Conservation (phyloP, 2,113 vertebrate genomes). For the Ginglymostoma cirratum region DNA sequence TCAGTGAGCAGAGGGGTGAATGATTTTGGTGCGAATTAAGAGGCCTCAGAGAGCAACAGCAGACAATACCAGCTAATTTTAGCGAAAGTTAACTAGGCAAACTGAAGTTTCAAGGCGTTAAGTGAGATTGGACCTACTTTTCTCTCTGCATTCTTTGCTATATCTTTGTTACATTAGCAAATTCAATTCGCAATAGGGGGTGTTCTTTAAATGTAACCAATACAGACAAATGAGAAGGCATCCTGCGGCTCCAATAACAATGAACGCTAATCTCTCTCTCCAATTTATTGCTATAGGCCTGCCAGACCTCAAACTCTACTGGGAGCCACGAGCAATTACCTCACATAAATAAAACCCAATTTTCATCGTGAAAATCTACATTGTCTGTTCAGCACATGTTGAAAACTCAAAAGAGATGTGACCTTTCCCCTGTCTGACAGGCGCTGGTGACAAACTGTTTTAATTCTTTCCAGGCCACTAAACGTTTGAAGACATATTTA, state of each 20-base stretch:
- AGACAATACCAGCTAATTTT: not conserved
- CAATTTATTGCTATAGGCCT: conserved; percentile 11
- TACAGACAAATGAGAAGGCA: conserved; percentile 23
- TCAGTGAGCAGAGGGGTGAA: not conserved
- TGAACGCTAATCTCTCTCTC: conserved; percentile 11
- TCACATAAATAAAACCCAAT: conserved; percentile 30
- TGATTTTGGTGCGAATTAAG: not conserved
- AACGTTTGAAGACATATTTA: not conserved
- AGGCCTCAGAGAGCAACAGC: not conserved
- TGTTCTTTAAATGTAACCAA: conserved; percentile 13
- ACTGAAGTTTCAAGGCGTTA: not conserved
- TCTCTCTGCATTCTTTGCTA: not conserved
- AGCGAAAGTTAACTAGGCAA: not conserved
- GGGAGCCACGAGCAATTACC: conserved; percentile 21
- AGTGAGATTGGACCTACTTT: not conserved
- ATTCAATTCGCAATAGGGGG: conserved; percentile 25
- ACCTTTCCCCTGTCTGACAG: conserved; percentile 26
- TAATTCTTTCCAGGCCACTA: conserved; percentile 16
- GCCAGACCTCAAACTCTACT: conserved; percentile 26
- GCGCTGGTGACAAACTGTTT: conserved; percentile 16
- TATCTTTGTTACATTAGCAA: not conserved
- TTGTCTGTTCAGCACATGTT: conserved; percentile 17
- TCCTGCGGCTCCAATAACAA: conserved; percentile 20
- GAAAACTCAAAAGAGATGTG: conserved; percentile 1
- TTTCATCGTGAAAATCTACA: conserved; percentile 20